Base-by-base conservation (phyloP, 2,888 invertebrate genomes). In the Nudaria mundana region DNA sequence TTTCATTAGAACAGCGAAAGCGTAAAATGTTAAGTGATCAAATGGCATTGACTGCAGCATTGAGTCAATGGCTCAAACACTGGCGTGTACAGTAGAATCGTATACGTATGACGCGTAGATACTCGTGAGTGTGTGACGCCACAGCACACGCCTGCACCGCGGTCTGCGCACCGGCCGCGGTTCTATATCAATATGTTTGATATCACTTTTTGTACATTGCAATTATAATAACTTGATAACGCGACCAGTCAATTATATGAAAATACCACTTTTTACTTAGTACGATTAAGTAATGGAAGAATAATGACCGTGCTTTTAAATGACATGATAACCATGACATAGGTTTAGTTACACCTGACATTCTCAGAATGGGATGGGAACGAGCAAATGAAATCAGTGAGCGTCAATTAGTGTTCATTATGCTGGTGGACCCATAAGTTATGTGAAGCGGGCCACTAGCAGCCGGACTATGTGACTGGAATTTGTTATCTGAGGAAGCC, bases 381-480 rank as follows among this genome's bases (percentile, higher is more conserved):
- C 45, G 28, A 31, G 44, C 37, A 41, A 36, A 44, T 39, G 43
- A 39, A 33, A 34, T 15, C 14, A 32, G 18, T 18, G 39, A 46
- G 35, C 26, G 33, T 52, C 50, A 52, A 55, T 48, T 43, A 58
- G 43, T 15, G 42, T 47, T 44, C 43, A 39, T 33, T 33, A 42
- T 15, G 37, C 37, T 29, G 37, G 42, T 50, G 5, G 56, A 54
- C 45, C 41, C 51, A 50, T 55, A 49, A 48, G 49, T 69, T 74
- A 71, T 72, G 65, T 57, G 51, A 48, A 54, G 56, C 56, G 61
- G 70, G 66, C 66, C 63, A 58, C 47, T 52, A 11, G 15, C 33
- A 51, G 52, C 57, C 68, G 76, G 73, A 78, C 71, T 76, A 75
- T 76, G 76, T 71, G 75, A 73, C 72, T 66, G 59, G 60, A 71